Evolutionary conservation across 2,797 vertebrate species (phyloP).

Genomic region (Rallus crepitans): DNA sequence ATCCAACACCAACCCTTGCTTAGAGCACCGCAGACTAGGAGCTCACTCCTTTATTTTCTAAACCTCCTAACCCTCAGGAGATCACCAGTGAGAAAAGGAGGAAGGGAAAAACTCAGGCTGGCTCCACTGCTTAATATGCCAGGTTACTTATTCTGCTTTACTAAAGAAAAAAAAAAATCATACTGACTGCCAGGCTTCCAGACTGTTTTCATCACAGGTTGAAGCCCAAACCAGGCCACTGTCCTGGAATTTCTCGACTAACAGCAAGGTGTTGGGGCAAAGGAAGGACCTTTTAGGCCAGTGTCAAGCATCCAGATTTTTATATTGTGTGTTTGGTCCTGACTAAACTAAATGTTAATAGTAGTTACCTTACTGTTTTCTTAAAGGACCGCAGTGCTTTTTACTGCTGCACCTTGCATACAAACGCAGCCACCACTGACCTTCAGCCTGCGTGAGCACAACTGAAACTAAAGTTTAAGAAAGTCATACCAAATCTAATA

Average conservation of each 20-base stretch:
- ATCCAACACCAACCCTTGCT: not conserved
- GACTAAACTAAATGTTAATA: not conserved
- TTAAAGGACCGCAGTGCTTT: not conserved
- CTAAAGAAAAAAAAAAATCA: not conserved
- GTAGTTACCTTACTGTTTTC: not conserved
- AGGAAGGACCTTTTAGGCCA: not conserved
- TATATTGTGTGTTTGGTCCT: not conserved
- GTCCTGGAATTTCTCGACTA: not conserved
- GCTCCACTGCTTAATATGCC: not conserved
- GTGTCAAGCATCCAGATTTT: not conserved
- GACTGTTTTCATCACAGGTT: not conserved
- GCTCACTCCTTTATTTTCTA: not conserved
- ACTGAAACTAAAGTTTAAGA: not conserved
- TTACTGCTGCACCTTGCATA: not conserved
- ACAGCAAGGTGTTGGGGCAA: not conserved
- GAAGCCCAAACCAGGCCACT: not conserved
- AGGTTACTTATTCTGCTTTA: not conserved
- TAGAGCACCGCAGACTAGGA: not conserved
- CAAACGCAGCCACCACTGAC: not conserved
- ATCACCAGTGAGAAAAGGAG: not conserved
- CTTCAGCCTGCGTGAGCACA: not conserved
- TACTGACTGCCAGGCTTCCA: not conserved
- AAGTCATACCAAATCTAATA: not conserved
- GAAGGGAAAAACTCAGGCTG: not conserved
- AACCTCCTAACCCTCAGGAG: not conserved